Percentiles rank a stretch among this genome's conserved stretches.
These are phyloP conservation scores for Metaphire vulgaris DNA, from an alignment of 1,140 invertebrate genomes.

Conservation along the genomic window DNA sequence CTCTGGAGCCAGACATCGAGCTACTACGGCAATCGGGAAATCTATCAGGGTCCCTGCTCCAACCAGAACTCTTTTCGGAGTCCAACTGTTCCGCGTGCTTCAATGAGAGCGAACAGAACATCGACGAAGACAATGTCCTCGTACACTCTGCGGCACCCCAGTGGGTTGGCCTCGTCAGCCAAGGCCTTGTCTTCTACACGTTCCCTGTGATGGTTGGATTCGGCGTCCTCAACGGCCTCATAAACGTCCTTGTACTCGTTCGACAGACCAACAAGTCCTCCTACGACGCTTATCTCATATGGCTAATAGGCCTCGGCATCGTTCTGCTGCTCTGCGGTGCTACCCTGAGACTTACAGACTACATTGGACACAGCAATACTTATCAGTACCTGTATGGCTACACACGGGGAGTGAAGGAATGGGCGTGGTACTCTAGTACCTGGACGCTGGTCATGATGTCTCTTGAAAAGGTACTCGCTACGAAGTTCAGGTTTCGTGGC, in stretches of 20 bases:
- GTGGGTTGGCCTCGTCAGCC: background rate
- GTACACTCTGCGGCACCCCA: background rate
- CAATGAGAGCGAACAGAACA: background rate
- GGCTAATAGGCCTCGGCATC: background rate
- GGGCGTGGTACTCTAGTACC: background rate
- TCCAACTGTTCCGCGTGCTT: background rate
- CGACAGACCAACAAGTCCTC: background rate
- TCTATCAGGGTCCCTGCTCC: background rate
- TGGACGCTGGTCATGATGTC: background rate
- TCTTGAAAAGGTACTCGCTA: background rate
- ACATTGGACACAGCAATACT: background rate
- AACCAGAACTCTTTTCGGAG: background rate
- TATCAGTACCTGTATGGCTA: background rate
- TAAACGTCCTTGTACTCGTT: background rate
- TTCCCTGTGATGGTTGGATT: background rate
- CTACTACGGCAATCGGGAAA: background rate
- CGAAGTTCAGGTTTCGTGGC: background rate
- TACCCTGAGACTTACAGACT: background rate
- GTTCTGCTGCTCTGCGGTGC: background rate
- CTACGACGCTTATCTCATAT: background rate
- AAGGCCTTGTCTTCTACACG: background rate
- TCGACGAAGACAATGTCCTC: background rate
- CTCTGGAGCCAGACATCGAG: slow-evolving; percentile 1
- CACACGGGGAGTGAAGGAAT: background rate
- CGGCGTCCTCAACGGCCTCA: background rate